Evolutionary conservation across 2,888 invertebrate genomes (phyloP), one percentile per base, ranked within the genome.

Genomic region (Anticlea derivata): DNA sequence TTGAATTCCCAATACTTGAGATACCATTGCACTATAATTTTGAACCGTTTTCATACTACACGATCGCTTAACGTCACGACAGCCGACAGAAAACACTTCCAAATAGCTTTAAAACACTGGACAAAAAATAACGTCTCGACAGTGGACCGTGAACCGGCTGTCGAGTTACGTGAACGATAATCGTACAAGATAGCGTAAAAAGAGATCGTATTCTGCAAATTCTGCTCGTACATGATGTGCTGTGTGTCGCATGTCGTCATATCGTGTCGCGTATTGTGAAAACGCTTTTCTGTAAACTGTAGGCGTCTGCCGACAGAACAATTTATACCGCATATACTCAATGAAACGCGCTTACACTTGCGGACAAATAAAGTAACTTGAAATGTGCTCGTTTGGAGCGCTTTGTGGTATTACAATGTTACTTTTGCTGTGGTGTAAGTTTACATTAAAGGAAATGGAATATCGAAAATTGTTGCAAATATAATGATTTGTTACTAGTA

Each of bases 221-320:
- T n/a, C n/a, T n/a, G n/a, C n/a, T n/a, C n/a, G n/a, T n/a, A n/a
- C n/a, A n/a, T n/a, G n/a, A n/a, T n/a, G n/a, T n/a, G n/a, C n/a
- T n/a, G n/a, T n/a, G n/a, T n/a, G n/a, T n/a, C n/a, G n/a, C n/a
- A n/a, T n/a, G n/a, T n/a, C n/a, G n/a, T n/a, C n/a, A n/a, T n/a
- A n/a, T n/a, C n/a, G n/a, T n/a, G n/a, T n/a, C n/a, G n/a, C n/a
- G n/a, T n/a, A n/a, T n/a, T n/a, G n/a, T n/a, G n/a, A n/a, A n/a
- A n/a, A n/a, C n/a, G n/a, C n/a, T n/a, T n/a, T 53, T 33, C 48
- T 45, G 39, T 13, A 13, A 31, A 47, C 58, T 59, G 65, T 66
- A 59, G 65, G 65, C 62, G 66, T 56, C 46, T 44, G 62, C 30
- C 24, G 65, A 65, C 65, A 59, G 50, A 44, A 54, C 58, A 61